Percentiles rank a stretch among this genome's conserved stretches.
Conservation (phyloP, 2,888 invertebrate species). For the Venusia cambrica region DNA sequence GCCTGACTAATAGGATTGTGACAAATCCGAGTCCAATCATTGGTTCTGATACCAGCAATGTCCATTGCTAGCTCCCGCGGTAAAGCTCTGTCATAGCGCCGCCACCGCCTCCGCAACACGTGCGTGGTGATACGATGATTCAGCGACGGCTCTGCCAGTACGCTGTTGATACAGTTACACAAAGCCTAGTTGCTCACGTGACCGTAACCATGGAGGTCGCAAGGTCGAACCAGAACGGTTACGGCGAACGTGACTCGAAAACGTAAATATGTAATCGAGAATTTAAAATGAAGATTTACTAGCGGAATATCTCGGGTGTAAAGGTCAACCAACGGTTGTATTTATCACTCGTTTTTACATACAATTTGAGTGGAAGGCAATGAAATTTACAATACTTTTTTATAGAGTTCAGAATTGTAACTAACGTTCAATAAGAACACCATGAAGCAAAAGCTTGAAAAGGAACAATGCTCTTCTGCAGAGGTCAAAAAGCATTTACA, state of each 20-base stretch:
- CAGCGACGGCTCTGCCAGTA: slow-evolving; percentile 9
- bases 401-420: too few species aligned
- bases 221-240: slow-evolving; percentile 19
- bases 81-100: slow-evolving; percentile 7
- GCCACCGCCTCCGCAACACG: slow-evolving; percentile 10
- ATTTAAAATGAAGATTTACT: slow-evolving; percentile 5
- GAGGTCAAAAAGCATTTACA: slow-evolving; percentile 8
- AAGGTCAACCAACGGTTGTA: slow-evolving; percentile 8
- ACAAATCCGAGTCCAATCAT: too few species aligned
- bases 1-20: too few species aligned
- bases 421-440: too few species aligned
- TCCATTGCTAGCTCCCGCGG: slow-evolving; percentile 6
- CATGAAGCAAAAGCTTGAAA: too few species aligned
- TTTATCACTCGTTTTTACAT: slow-evolving; percentile 6
- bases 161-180: slow-evolving; percentile 18
- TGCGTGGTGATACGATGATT: slow-evolving; percentile 13
- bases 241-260: slow-evolving; percentile 26
- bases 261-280: slow-evolving; percentile 5
- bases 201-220: slow-evolving; percentile 21
- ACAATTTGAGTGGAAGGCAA: neutral
- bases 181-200: slow-evolving; percentile 23
- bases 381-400: too few species aligned
- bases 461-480: too few species aligned
- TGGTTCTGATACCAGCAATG: too few species aligned
- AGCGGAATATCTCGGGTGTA: slow-evolving; percentile 5